phyloP scores from a whole-genome alignment of 2,888 invertebrate genomes.

The Argyresthia albistria region DNA sequence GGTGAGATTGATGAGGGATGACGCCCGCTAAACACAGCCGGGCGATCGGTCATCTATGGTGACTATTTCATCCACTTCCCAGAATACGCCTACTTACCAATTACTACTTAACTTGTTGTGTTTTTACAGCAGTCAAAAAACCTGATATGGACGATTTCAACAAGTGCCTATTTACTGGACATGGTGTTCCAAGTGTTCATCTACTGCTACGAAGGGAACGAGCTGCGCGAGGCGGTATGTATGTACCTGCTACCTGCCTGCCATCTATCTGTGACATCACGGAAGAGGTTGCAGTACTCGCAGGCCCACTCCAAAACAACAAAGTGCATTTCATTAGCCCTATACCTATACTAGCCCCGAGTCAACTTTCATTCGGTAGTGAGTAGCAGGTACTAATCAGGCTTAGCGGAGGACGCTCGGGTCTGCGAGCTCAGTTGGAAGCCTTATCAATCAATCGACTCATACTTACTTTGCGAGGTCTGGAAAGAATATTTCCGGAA shows the following conservation, averaged over 20 bases:
- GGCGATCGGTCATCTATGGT: no score
- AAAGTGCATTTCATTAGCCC: background rate
- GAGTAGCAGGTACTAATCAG: background rate
- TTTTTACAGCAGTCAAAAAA: slow-evolving; percentile 35
- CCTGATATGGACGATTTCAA: slow-evolving; percentile 42
- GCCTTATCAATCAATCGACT: no score
- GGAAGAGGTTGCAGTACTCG: background rate
- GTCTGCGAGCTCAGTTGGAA: no score
- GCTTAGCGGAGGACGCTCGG: background rate
- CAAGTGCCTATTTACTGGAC: slow-evolving; percentile 33
- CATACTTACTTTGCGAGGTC: no score
- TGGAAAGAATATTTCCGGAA: no score
- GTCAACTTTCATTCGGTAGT: background rate
- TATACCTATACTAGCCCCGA: background rate
- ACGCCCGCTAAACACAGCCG: no score
- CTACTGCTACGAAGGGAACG: slow-evolving; percentile 60
- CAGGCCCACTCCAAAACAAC: background rate
- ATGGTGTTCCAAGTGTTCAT: slow-evolving; percentile 54
- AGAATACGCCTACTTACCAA: no score
- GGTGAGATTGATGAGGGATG: no score
- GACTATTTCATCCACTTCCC: no score
- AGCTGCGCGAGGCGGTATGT: slow-evolving; percentile 53
- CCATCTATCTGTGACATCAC: background rate
- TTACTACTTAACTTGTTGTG: background rate
- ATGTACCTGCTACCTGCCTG: slow-evolving; percentile 15